Evolutionary conservation across 1,140 invertebrate genomes (phyloP), one percentile per base, ranked within the genome.

Genomic region (Panonychus citri): DNA sequence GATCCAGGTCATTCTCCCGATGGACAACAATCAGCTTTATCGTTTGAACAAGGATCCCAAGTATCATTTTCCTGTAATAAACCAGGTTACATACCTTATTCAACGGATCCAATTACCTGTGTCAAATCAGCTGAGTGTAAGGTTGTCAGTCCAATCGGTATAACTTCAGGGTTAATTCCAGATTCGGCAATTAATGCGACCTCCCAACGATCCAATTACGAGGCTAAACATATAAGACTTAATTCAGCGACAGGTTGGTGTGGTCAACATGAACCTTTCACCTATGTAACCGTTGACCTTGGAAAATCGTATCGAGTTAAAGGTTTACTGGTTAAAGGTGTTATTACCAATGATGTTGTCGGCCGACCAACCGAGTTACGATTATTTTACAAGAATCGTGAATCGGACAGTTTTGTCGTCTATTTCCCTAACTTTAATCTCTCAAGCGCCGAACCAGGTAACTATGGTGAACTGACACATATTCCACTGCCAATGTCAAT

Each of bases 111-210:
- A 1, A 88, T 95, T 17, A 83, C 79, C 24, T 96, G 91, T 68
- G 77, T 87, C 2, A 65, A 63, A 60, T 61, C 91, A 67, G 88
- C 89, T 1, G 86, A 93, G 71, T 96, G 90, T 68, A 83, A 82
- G 70, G 81, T 94, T 0, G 84, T 93, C 19, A 83, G 79, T 68
- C 89, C 90, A 1, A 72, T 96, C 46, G 90, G 90, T 49, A 70
- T 96, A 37, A 78, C 87, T 21, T 90, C 86, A 25, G 90, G 90
- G 54, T 77, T 75, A 63, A 93, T 96, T 61, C 88, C 89, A 0
- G 88, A 94, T 67, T 84, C 82, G 13, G 85, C 87, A n/a, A 93
- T 96, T 52, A 91, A 94, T 67, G 88, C 89, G 5, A 94, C 88
- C 1, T 88, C 85, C 4, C 84, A 91, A 72, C 75, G 76, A 67